Evolutionary conservation across 2,797 vertebrate genomes (phyloP).

Genomic region (Malacoraja senta): DNA sequence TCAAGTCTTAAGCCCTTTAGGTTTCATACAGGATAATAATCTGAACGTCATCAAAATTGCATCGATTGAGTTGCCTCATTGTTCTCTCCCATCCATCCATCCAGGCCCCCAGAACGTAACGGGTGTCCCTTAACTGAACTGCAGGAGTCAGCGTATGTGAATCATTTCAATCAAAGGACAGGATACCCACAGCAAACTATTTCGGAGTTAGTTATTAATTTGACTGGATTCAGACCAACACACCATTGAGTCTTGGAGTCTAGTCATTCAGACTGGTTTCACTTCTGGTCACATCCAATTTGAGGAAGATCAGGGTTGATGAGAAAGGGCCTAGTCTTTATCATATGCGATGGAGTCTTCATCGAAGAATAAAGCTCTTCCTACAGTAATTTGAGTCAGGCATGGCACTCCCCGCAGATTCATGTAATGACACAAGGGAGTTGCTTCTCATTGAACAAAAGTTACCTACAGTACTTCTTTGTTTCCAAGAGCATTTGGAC

Average conservation of each 20-base stretch:
- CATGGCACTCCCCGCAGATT: neutral
- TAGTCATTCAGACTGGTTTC: neutral
- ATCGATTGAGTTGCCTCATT: neutral
- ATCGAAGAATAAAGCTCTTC: neutral
- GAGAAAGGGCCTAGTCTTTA: neutral
- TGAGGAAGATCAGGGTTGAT: neutral
- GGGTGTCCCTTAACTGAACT: conserved; percentile 7
- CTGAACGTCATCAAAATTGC: neutral
- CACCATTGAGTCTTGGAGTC: conserved; percentile 1
- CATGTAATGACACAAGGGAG: neutral
- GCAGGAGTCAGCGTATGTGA: neutral
- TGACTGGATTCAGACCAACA: conserved; percentile 13
- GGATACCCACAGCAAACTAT: conserved; percentile 15
- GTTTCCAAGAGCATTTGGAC: conserved; percentile 20
- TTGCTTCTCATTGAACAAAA: conserved; percentile 4
- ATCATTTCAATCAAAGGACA: conserved; percentile 20
- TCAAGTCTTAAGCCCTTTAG: neutral
- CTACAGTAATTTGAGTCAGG: neutral
- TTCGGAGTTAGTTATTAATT: conserved; percentile 23
- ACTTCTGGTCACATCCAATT: neutral
- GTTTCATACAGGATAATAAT: neutral
- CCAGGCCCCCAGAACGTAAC: neutral
- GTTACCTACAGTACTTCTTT: conserved; percentile 23
- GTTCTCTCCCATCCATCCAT: neutral
- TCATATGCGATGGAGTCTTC: neutral